A percentile compares a stretch with the other conserved stretches of the same genome.
Conservation (phyloP, 2,113 vertebrate genomes). For the Speoplatyrhinus poulsoni region DNA sequence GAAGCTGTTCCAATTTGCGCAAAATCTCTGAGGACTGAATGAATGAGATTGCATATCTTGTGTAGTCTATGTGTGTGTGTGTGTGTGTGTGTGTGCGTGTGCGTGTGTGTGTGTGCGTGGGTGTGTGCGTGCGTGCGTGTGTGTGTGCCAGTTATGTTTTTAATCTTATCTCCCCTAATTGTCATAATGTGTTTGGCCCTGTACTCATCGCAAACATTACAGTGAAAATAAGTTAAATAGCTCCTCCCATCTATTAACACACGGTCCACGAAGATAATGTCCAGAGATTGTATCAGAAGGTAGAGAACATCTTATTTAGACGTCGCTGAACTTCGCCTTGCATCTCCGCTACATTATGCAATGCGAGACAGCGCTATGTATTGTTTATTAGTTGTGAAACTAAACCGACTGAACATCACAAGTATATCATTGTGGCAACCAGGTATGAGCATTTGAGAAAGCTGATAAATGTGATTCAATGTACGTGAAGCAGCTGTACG, state of each 20-base stretch:
- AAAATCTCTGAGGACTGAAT: neutral
- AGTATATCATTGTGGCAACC: too few species aligned
- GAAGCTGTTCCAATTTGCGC: constrained; percentile 2
- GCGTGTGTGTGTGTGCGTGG: too few species aligned
- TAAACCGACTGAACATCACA: too few species aligned
- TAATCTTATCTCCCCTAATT: constrained; percentile 23
- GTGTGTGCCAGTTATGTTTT: neutral
- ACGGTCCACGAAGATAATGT: constrained; percentile 60
- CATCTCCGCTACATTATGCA: constrained; percentile 18
- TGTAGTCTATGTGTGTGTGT: neutral
- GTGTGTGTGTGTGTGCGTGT: neutral
- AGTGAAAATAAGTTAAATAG: constrained; percentile 60
- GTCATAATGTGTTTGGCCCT: constrained; percentile 56
- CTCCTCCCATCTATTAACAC: constrained; percentile 51
- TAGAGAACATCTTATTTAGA: constrained; percentile 41
- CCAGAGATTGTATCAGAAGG: constrained; percentile 25
- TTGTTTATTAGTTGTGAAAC: constrained; percentile 7
- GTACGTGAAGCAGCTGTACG: too few species aligned
- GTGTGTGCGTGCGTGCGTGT: neutral
- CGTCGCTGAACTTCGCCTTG: constrained; percentile 27
- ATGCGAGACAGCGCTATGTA: neutral
- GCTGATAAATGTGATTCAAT: neutral
- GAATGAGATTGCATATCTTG: constrained; percentile 2
- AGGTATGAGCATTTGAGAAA: neutral
- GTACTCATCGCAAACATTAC: constrained; percentile 63